phyloP scores from a whole-genome alignment of 1,140 invertebrate species.

The Heliconius himera region DNA sequence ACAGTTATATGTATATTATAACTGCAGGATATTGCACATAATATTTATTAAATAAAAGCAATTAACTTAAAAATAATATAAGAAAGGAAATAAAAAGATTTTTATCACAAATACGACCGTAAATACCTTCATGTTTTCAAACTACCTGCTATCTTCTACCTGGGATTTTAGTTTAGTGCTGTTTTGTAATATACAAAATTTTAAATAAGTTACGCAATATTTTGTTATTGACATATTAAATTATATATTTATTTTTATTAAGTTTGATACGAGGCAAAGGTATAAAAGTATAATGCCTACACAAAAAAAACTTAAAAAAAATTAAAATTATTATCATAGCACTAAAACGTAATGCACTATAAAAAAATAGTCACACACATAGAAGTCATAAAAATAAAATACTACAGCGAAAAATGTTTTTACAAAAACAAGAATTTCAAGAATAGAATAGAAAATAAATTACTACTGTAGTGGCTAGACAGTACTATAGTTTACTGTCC shows the following conservation, averaged over 20 bases:
- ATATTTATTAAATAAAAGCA: background rate
- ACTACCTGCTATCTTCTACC: constrained; percentile 5
- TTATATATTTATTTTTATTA: background rate
- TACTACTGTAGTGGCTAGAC: constrained; percentile 19
- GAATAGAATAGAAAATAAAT: constrained; percentile 37
- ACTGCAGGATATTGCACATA: background rate
- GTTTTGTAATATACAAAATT: background rate
- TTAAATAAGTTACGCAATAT: background rate
- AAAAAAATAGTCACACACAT: background rate
- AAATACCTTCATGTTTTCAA: background rate
- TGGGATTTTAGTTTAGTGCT: background rate
- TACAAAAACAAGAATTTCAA: constrained; percentile 18
- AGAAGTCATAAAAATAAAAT: background rate
- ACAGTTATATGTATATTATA: background rate
- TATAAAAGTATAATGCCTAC: background rate
- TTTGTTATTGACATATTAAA: background rate
- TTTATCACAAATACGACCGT: background rate
- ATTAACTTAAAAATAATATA: background rate
- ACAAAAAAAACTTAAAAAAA: background rate
- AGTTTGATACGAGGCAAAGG: background rate
- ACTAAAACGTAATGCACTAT: background rate
- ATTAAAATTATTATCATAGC: background rate
- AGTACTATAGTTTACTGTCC: constrained; percentile 13
- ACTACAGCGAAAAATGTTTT: background rate
- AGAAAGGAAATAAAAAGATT: constrained; percentile 4